These are phyloP conservation scores for Pedionomus torquatus DNA, from an alignment of 2,113 vertebrate genomes.

Conservation along the genomic window DNA sequence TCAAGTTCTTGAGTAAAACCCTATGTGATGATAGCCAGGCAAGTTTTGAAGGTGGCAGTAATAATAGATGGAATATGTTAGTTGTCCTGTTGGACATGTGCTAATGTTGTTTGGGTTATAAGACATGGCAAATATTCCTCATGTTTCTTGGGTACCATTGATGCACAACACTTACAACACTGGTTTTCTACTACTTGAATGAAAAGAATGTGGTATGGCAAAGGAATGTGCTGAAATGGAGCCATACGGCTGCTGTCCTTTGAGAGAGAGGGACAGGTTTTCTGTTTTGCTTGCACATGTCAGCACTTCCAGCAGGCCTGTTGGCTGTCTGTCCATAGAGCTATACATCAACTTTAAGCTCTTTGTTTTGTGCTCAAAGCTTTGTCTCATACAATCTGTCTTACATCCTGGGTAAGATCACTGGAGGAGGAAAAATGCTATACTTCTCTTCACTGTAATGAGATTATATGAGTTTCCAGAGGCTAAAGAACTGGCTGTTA, in stretches of 20 bases:
- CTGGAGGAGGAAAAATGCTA: not conserved
- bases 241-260: not conserved
- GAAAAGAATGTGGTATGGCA: too few relatives aligned
- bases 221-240: not conserved
- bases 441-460: not conserved
- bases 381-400: not conserved
- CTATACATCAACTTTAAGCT: not conserved
- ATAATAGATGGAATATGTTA: not conserved
- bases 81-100: not conserved
- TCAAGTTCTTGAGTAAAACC: not conserved
- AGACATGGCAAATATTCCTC: not conserved
- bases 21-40: not conserved
- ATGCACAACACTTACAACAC: not conserved
- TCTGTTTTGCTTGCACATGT: not conserved
- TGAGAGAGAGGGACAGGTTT: not conserved
- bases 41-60: not conserved
- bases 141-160: accelerated
- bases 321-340: not conserved
- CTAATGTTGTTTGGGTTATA: not conserved
- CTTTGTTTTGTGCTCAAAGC: not conserved
- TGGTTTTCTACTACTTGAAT: not conserved
- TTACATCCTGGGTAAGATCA: not conserved
- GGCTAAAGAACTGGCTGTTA: not conserved
- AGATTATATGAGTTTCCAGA: not conserved
- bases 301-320: not conserved